A percentile compares a stretch with the other conserved stretches of the same genome.
Evolutionary conservation across 2,113 vertebrate species (phyloP).

Genomic region (Vulpes lagopus): DNA sequence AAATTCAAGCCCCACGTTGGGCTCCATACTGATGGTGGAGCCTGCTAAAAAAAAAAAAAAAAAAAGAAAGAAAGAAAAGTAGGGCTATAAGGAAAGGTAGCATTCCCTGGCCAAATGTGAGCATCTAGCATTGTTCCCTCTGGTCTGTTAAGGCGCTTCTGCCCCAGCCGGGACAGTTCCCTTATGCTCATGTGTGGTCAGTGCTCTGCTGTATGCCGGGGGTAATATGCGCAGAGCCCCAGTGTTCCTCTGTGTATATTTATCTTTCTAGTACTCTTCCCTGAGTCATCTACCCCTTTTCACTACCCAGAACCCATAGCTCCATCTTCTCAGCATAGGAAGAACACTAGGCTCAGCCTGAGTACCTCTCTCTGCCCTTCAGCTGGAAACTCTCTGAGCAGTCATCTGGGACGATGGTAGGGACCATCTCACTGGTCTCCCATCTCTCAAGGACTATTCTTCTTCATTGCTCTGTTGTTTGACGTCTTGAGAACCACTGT

Average conservation of each 20-base stretch:
- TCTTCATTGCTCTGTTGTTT: not conserved
- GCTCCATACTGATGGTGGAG: no score
- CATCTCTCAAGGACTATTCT: not conserved
- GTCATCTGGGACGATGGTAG: not conserved
- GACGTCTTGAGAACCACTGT: not conserved
- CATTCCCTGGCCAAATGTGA: not conserved
- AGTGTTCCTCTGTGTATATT: no score
- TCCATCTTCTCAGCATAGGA: not conserved
- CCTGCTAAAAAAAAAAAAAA: no score
- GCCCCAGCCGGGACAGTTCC: no score
- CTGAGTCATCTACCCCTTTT: not conserved
- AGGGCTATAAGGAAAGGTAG: not conserved
- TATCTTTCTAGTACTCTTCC: not conserved
- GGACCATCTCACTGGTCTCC: not conserved
- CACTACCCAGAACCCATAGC: not conserved
- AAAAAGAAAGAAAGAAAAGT: no score
- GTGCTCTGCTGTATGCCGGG: not conserved
- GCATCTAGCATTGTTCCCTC: not conserved
- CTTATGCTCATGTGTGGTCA: no score
- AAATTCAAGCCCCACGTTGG: no score
- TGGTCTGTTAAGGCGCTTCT: not conserved
- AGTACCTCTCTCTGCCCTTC: not conserved
- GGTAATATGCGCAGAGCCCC: not conserved
- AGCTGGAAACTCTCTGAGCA: not conserved
- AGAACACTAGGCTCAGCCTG: not conserved